Evolutionary conservation across 2,888 invertebrate species (phyloP), one percentile per base, ranked within the genome.

Genomic region (Xestobium rufovillosum): DNA sequence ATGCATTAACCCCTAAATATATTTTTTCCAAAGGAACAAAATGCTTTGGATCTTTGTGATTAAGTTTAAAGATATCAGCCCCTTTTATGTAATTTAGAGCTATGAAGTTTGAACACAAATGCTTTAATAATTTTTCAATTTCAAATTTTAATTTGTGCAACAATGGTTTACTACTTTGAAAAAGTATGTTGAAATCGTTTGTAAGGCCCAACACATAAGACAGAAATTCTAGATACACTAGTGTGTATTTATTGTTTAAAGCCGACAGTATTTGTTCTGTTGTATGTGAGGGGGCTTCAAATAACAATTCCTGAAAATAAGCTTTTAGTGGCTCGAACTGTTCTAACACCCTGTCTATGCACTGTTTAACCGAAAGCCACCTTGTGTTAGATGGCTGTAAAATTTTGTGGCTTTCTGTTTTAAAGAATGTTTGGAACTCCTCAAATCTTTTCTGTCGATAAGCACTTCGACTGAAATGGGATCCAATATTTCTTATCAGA

Each of bases 361-460:
- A 27, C 28, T 27, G 11, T 27, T 27, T 8, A 6, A 49, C 9
- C 10, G 51, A 56, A 2, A 56, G 44, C 55, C 55, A 57, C 16
- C 50, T 34, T 19, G 56, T 55, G 11, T 16, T 17, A 3, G 36
- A 11, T 16, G 28, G 31, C 9, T n/a, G 9, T 11, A 33, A 28
- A 16, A 53, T 60, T 53, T 56, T 53, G 34, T 60, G 56, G 2
- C 58, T 52, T 26, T 55, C 53, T 3, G 47, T 44, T 31, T 56
- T 9, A 41, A 59, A 59, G 42, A 57, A 54, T 11, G 41, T 35
- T 41, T 56, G 54, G 28, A 56, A 57, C 25, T 43, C 29, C 47
- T 60, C 56, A 36, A 60, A 55, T 37, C 48, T 48, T 31, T 47
- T 14, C 34, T 33, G 36, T 11, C 50, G 44, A 26, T 34, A 32